Base-by-base conservation (phyloP, 2,888 invertebrate genomes). In the Boloria euphrosyne region DNA sequence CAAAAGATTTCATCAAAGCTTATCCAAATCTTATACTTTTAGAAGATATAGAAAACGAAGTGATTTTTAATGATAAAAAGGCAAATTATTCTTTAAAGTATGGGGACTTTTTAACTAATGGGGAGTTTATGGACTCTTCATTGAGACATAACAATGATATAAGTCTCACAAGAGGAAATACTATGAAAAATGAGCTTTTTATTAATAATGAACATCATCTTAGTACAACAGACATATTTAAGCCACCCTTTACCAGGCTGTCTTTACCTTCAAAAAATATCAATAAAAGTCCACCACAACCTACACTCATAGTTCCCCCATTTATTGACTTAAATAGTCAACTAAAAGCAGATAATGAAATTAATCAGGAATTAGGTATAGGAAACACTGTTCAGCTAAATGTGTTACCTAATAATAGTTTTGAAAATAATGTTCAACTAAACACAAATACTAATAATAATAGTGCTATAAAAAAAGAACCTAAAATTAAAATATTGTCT, bases 21-120 rank as follows among this genome's bases (percentile, higher is more conserved):
- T 80, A 79, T 61, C 77, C 80, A 27, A 54, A 61, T 18, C n/a
- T 64, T 16, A 82, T 89, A 63, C 76, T 82, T 59, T 68, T 81
- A 62, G 87, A 89, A 75, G 87, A 89, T 66, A 88, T 86, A 73
- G 91, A 91, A 72, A 84, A 83, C 82, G 89, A 88, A 47, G 76
- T 78, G 65, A 75, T 81, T 66, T 65, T 76, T 54, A 76, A 76
- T 70, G 86, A 88, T 57, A 90, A 86, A 69, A 85, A 81, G 73
- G 85, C 85, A 0, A 86, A 84, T 67, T 84, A 80, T 66, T 84
- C 86, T 16, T 73, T 89, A 0, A 89, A 86, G 72, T 92, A 91
- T 83, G 83, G 80, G 57, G 86, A 92, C 75, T 92, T 89, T 74
- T 78, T 91, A 72, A 85, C 83, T 31, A 90, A 88, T 72, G 77